These are phyloP conservation scores for Hirundichthys speculiger DNA, from an alignment of 2,113 vertebrate species.

Conservation along the genomic window DNA sequence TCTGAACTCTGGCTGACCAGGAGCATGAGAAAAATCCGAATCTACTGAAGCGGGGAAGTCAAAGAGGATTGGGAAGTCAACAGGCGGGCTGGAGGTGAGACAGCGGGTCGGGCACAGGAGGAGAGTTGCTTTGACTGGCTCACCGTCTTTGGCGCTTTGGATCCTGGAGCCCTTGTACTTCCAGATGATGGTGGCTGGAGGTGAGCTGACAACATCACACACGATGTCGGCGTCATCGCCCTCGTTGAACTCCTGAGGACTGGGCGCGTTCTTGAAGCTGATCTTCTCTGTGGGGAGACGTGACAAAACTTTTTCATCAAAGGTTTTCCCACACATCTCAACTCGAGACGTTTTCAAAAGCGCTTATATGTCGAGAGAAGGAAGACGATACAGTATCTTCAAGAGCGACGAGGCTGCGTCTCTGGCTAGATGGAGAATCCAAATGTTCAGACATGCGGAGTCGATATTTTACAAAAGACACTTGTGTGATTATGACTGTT, in stretches of 20 bases:
- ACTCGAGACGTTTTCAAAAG: no score
- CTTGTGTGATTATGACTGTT: no score
- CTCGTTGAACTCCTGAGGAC: conserved; percentile 94
- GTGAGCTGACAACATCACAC: conserved; percentile 92
- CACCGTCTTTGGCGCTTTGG: conserved; percentile 91
- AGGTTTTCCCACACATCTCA: no score
- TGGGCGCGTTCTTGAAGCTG: conserved; percentile 91
- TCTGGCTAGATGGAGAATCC: no score
- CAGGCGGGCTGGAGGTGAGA: conserved; percentile 18
- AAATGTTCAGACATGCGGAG: no score
- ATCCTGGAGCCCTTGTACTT: conserved; percentile 89
- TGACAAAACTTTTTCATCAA: not conserved
- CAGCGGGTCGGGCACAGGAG: conserved; percentile 7
- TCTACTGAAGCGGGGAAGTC: no score
- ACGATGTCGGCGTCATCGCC: conserved; percentile 91
- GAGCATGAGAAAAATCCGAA: no score
- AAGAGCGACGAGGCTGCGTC: no score
- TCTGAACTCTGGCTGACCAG: no score
- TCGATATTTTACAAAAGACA: no score
- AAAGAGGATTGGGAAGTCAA: conserved; percentile 1
- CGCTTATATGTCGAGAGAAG: no score
- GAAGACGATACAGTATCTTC: no score
- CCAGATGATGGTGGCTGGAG: conserved; percentile 93
- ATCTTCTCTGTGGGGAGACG: conserved; percentile 86
- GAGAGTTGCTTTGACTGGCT: conserved; percentile 53